A percentile compares a stretch with the other conserved stretches of the same genome.
Evolutionary conservation across 2,888 invertebrate species (phyloP).

Genomic region (Malachius bipustulatus): DNA sequence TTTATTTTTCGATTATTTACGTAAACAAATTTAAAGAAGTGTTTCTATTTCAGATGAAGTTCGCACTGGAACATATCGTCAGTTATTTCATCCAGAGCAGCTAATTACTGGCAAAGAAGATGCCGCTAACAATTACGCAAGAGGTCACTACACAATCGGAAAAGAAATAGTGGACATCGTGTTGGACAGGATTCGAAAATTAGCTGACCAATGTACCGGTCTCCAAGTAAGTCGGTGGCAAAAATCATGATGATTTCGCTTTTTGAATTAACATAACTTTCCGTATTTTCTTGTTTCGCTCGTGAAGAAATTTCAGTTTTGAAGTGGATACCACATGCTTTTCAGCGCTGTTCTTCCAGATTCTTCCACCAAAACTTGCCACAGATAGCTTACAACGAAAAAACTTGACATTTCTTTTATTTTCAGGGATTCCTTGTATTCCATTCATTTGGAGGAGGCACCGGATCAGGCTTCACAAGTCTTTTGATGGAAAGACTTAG

Average conservation of each 20-base stretch:
- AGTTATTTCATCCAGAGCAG: constrained; percentile 84
- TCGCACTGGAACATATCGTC: constrained; percentile 70
- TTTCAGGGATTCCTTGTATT: constrained; percentile 81
- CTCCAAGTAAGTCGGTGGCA: constrained; percentile 52
- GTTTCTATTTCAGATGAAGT: constrained; percentile 52
- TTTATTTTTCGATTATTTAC: too few species aligned
- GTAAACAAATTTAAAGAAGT: not conserved
- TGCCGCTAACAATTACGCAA: constrained; percentile 87
- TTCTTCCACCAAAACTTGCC: too few species aligned
- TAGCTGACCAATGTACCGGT: constrained; percentile 79
- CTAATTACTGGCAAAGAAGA: constrained; percentile 87
- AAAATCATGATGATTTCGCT: too few species aligned
- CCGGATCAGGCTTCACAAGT: constrained; percentile 87
- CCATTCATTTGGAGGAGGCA: constrained; percentile 85
- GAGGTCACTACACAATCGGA: constrained; percentile 90
- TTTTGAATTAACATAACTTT: too few species aligned
- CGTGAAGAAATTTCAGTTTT: too few species aligned
- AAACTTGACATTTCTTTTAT: too few species aligned
- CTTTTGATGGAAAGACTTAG: constrained; percentile 84
- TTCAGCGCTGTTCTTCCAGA: too few species aligned
- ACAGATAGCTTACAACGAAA: too few species aligned
- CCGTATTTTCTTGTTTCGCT: too few species aligned
- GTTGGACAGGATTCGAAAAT: constrained; percentile 66
- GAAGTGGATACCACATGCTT: too few species aligned
- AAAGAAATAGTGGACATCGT: constrained; percentile 80